These are phyloP conservation scores for Sebastes wilsoni DNA, from an alignment of 2,797 vertebrate species.

Conservation along the genomic window DNA sequence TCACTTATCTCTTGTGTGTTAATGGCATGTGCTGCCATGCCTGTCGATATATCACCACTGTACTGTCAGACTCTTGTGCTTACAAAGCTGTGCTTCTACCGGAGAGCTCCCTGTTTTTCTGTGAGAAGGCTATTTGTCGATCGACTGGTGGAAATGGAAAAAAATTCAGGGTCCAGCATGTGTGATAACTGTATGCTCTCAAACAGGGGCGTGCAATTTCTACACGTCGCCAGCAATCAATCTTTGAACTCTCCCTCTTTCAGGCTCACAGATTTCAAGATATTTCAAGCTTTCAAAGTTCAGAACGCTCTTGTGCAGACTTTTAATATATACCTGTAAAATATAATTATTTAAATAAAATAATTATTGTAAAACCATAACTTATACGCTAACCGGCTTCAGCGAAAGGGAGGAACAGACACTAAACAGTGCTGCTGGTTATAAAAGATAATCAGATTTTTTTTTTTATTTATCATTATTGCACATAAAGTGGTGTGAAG, in stretches of 20 bases:
- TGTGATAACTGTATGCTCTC: constrained; percentile 30
- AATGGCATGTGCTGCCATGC: constrained; percentile 25
- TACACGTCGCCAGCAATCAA: constrained; percentile 33
- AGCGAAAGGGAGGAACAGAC: constrained; percentile 41
- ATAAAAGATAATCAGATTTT: constrained; percentile 67
- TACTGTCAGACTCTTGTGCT: constrained; percentile 22
- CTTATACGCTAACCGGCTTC: constrained; percentile 60
- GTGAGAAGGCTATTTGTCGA: constrained; percentile 19
- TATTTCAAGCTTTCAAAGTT: constrained; percentile 47
- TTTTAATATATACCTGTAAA: constrained; percentile 73
- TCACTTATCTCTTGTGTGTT: constrained; percentile 25
- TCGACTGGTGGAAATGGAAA: neutral
- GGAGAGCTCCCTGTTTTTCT: constrained; percentile 7
- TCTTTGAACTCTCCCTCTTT: constrained; percentile 35
- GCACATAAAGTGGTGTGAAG: constrained; percentile 68
- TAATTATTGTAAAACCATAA: constrained; percentile 60
- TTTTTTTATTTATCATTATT: constrained; percentile 49
- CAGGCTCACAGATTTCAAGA: constrained; percentile 33
- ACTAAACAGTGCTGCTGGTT: constrained; percentile 69
- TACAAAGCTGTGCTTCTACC: neutral
- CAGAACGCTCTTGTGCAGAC: constrained; percentile 53
- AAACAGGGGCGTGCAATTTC: constrained; percentile 25
- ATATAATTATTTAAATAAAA: constrained; percentile 66
- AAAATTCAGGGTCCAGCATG: constrained; percentile 13
- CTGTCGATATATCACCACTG: constrained; percentile 1